These are phyloP conservation scores for Perca schrenkii DNA, from an alignment of 2,113 vertebrate species.

Conservation along the genomic window DNA sequence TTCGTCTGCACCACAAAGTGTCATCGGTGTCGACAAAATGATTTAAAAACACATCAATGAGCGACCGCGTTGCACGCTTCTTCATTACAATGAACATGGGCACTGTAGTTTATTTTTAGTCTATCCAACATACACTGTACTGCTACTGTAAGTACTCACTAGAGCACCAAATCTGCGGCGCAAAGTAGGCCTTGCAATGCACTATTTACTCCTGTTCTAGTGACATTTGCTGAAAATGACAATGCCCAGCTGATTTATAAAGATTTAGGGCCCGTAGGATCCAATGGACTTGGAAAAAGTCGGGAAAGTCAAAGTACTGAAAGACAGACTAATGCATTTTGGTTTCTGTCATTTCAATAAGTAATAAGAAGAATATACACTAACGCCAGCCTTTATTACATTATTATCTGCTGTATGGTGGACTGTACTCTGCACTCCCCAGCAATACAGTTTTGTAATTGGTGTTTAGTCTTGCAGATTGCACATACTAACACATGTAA, in stretches of 20 bases:
- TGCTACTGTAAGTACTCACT: not conserved
- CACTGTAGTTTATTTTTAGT: constrained; percentile 17
- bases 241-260: not conserved
- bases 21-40: not conserved
- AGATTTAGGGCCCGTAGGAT: not conserved
- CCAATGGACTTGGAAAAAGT: not conserved
- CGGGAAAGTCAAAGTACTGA: not conserved
- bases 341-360: not conserved
- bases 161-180: not conserved
- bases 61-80: not conserved
- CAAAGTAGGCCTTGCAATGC: not conserved
- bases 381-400: not conserved
- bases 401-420: not conserved
- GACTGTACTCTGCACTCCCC: not conserved
- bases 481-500: not conserved
- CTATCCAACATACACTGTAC: not conserved
- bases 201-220: constrained; percentile 3
- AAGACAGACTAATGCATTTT: not conserved
- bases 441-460: not conserved
- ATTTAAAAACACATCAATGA: constrained; percentile 18
- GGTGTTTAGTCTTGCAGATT: not conserved
- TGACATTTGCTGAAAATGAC: not conserved
- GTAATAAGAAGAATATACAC: not conserved
- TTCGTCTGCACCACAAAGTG: not conserved
- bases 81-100: not conserved